These are phyloP conservation scores for Odobenus rosmarus DNA, from an alignment of 2,113 vertebrate species.

Conservation along the genomic window DNA sequence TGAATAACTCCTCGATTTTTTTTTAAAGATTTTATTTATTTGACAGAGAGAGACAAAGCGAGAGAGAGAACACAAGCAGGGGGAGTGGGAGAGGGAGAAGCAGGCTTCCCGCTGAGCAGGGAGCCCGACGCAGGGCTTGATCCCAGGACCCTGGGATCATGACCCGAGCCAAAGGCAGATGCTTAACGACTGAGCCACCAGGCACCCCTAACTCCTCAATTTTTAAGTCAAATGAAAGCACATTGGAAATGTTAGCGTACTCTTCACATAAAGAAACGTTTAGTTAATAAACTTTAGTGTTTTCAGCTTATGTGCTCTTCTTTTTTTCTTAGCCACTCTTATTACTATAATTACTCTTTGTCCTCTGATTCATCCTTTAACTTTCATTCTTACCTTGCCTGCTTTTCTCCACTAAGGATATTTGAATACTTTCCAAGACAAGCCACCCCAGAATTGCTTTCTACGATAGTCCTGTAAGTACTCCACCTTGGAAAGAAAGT, in stretches of 20 bases:
- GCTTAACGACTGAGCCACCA: too few species aligned
- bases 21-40: too few species aligned
- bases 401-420: slow-evolving; percentile 26
- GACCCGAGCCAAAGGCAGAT: too few species aligned
- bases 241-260: not conserved
- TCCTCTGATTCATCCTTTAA: not conserved
- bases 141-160: too few species aligned
- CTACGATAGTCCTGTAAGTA: not conserved
- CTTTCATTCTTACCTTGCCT: slow-evolving; percentile 1
- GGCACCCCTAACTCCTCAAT: too few species aligned
- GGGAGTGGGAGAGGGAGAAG: too few species aligned
- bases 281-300: not conserved
- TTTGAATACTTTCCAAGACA: not conserved
- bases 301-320: not conserved
- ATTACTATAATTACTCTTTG: not conserved
- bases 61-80: too few species aligned
- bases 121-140: too few species aligned
- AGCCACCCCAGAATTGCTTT: not conserved
- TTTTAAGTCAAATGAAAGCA: slow-evolving; percentile 26
- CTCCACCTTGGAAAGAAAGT: not conserved
- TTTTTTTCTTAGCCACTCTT: not conserved
- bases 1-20: not conserved
- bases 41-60: too few species aligned
- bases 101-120: too few species aligned
- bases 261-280: not conserved